Conservation (phyloP, 2,113 vertebrate species). For the Indicator indicator region DNA sequence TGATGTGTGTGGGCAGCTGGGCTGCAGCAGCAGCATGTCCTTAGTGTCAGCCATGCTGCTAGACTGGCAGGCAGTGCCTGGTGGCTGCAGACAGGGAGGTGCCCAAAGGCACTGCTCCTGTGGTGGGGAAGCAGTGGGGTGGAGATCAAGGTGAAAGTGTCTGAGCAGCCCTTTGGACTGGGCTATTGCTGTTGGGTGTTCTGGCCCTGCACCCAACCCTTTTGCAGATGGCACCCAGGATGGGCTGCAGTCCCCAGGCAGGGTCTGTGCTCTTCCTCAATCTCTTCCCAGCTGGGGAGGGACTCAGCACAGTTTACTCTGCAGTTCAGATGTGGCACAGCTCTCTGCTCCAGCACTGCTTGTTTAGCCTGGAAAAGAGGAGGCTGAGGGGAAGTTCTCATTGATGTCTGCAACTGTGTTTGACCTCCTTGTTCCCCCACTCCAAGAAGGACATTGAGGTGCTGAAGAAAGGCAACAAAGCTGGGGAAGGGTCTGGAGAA, state of each 20-base stretch:
- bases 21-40: rapidly evolving
- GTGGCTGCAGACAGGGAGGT: not conserved
- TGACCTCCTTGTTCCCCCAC: no score
- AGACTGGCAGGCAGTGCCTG: not conserved
- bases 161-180: not conserved
- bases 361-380: no score
- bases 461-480: no score
- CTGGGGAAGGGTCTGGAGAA: no score
- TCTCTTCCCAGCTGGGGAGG: not conserved
- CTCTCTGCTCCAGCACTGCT: not conserved
- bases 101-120: not conserved
- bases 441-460: no score
- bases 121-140: not conserved
- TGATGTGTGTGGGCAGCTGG: not conserved
- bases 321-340: not conserved
- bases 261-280: not conserved
- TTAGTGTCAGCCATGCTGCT: not conserved
- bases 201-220: not conserved
- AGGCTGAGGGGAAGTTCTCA: no score
- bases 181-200: not conserved
- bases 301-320: not conserved
- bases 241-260: no score
- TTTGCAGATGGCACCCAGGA: not conserved
- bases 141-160: not conserved
- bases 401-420: no score